A percentile compares a stretch with the other conserved stretches of the same genome.
Conservation (phyloP, 1,140 invertebrate genomes). For the Schmidtea mediterranea region DNA sequence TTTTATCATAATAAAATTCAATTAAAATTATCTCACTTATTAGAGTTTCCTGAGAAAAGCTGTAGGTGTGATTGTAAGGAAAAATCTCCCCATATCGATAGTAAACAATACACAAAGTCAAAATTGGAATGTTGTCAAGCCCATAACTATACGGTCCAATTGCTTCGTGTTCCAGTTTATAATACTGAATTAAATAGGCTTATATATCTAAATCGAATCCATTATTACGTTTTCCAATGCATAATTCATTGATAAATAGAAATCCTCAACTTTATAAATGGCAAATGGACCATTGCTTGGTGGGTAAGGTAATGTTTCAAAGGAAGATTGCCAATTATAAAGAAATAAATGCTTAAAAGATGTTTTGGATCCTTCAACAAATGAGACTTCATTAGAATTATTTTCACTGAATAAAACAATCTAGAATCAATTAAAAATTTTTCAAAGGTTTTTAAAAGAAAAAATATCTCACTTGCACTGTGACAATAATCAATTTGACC, state of each 20-base stretch:
- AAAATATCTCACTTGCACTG: constrained; percentile 35
- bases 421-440: too few species aligned
- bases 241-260: constrained; percentile 54
- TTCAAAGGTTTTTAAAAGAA: neutral
- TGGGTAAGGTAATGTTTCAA: constrained; percentile 74
- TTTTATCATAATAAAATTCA: neutral
- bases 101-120: constrained; percentile 44
- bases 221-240: constrained; percentile 38
- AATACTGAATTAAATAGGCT: constrained; percentile 33
- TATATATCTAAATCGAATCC: neutral
- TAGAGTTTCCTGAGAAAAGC: constrained; percentile 51
- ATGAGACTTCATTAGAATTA: too few species aligned
- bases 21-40: constrained; percentile 26
- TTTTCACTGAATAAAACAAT: too few species aligned
- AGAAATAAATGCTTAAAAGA: constrained; percentile 68
- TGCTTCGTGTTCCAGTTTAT: constrained; percentile 41
- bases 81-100: constrained; percentile 53
- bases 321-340: constrained; percentile 39
- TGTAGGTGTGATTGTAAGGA: constrained; percentile 63
- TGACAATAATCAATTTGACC: constrained; percentile 76
- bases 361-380: neutral
- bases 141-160: constrained; percentile 66
- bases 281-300: constrained; percentile 63
- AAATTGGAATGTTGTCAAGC: constrained; percentile 40
- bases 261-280: constrained; percentile 54